Conservation (phyloP, 2,113 vertebrate species). For the Neoarius graeffei region DNA sequence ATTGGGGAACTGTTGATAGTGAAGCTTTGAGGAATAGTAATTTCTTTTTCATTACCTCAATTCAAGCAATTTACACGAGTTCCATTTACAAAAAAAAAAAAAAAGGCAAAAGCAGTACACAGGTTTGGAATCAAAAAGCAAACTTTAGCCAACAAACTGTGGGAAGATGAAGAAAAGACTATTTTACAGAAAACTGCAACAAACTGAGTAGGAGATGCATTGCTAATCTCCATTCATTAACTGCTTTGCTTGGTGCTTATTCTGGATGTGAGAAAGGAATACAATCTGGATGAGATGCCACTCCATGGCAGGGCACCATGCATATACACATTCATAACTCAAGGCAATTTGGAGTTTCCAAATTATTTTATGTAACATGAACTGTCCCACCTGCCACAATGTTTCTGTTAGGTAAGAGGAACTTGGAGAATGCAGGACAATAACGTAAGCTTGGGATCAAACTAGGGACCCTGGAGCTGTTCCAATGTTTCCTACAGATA, state of each 20-base stretch:
- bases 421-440: neutral
- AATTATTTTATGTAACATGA: no score
- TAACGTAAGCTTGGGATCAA: neutral
- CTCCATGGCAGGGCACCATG: neutral
- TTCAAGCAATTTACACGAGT: conserved; percentile 14
- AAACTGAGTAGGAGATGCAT: neutral
- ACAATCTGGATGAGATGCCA: neutral
- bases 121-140: neutral
- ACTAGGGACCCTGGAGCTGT: neutral
- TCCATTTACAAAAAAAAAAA: neutral
- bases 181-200: neutral
- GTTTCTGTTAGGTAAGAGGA: neutral
- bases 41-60: neutral
- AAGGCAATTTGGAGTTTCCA: neutral
- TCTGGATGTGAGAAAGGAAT: neutral
- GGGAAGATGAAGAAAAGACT: neutral
- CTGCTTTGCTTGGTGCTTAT: no score
- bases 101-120: neutral
- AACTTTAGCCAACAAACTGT: neutral
- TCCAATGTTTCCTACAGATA: neutral
- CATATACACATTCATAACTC: neutral
- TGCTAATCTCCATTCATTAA: neutral
- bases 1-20: neutral
- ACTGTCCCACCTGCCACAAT: neutral
- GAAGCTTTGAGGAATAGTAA: neutral